phyloP scores from a whole-genome alignment of 2,888 invertebrate species.

The Rotaria magnacalcarata region DNA sequence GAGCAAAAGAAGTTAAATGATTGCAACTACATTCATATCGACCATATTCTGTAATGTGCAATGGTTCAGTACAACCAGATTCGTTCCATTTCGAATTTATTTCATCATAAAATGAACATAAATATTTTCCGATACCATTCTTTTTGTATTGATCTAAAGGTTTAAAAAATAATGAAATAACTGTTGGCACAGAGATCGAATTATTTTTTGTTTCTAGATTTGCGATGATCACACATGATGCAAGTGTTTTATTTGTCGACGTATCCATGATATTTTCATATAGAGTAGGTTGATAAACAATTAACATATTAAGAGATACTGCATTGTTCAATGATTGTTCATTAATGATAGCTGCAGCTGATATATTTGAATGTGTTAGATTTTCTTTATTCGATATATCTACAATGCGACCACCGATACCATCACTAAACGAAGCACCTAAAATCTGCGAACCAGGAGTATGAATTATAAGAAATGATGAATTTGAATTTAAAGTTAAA shows the following conservation, averaged over 20 bases:
- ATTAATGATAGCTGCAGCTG: not conserved
- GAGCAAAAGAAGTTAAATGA: not conserved
- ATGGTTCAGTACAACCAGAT: not conserved
- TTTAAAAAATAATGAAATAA: not conserved
- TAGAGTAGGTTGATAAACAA: not conserved
- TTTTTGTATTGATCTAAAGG: not conserved
- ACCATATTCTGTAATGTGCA: not conserved
- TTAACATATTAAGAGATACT: not conserved
- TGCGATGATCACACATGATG: not conserved
- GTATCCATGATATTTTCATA: not conserved
- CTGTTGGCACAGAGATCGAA: not conserved
- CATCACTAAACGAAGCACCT: not conserved
- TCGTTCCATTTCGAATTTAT: not conserved
- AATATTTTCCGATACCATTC: not conserved
- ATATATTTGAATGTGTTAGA: not conserved
- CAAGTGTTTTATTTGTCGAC: not conserved
- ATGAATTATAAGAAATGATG: not conserved
- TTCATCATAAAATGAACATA: not conserved
- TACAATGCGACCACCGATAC: not conserved
- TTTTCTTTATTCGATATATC: not conserved
- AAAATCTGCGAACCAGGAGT: not conserved
- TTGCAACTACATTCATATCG: not conserved
- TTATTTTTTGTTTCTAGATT: not conserved
- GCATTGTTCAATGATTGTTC: not conserved
- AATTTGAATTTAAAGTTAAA: not conserved